These are phyloP conservation scores for Schizopygopsis malacanthus DNA, from an alignment of 2,797 vertebrate genomes.

Conservation along the genomic window DNA sequence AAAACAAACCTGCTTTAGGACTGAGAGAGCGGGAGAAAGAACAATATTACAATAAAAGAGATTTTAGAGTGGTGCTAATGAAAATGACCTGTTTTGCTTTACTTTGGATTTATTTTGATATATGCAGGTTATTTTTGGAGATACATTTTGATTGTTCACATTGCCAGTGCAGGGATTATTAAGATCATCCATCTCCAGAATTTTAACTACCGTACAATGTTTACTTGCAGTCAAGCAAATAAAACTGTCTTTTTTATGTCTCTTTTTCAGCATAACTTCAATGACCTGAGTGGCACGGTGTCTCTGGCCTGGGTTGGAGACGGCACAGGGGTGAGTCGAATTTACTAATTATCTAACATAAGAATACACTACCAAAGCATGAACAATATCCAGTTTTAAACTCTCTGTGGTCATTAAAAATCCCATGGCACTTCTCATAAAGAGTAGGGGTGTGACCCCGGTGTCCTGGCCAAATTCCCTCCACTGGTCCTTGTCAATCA, in stretches of 20 bases:
- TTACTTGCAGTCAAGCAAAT: not conserved
- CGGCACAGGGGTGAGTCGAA: slow-evolving; percentile 87
- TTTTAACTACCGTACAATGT: not conserved
- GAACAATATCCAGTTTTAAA: not conserved
- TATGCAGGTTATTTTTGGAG: not conserved
- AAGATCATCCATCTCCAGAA: not conserved
- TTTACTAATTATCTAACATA: not conserved
- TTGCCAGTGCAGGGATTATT: not conserved
- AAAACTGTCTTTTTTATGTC: not conserved
- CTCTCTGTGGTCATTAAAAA: no score
- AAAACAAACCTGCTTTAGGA: slow-evolving; percentile 30
- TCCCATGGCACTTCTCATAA: no score
- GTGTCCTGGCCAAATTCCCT: no score
- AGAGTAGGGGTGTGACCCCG: no score
- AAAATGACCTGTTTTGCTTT: not conserved
- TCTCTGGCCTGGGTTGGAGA: slow-evolving; percentile 94
- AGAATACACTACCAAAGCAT: not conserved
- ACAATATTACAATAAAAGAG: slow-evolving; percentile 3
- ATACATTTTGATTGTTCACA: not conserved
- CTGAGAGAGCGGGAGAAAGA: not conserved
- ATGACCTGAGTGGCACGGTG: slow-evolving; percentile 85
- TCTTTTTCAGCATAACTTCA: slow-evolving; percentile 82
- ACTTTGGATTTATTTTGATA: not conserved
- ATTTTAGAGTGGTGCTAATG: not conserved
- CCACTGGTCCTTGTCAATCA: no score